Percentiles rank a stretch among this genome's conserved stretches.
Conservation (phyloP, 2,888 invertebrate genomes). For the Eristalinus sepulchralis region DNA sequence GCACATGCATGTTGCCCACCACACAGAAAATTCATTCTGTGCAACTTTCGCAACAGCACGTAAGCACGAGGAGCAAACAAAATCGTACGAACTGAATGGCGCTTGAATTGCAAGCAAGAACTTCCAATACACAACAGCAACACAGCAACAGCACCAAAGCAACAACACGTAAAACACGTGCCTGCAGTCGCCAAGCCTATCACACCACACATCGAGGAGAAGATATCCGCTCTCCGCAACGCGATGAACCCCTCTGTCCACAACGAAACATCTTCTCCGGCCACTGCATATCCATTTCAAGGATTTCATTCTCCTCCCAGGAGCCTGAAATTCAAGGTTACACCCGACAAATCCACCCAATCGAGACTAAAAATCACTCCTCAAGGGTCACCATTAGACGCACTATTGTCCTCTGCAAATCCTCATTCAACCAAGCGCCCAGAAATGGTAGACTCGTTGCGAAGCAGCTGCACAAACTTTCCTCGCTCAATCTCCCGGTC, state of each 20-base stretch:
- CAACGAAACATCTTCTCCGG: background rate
- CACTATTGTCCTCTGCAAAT: slow-evolving; percentile 81
- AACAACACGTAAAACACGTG: background rate
- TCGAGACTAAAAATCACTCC: slow-evolving; percentile 59
- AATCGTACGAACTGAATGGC: background rate
- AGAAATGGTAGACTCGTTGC: slow-evolving; percentile 75
- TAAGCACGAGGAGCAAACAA: background rate
- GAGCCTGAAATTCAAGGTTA: slow-evolving; percentile 69
- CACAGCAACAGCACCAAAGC: background rate
- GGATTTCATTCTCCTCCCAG: slow-evolving; percentile 59
- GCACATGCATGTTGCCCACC: background rate
- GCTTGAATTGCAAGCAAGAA: background rate
- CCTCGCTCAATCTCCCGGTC: slow-evolving; percentile 58
- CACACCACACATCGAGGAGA: background rate
- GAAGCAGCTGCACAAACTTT: slow-evolving; percentile 73
- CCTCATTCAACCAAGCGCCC: slow-evolving; percentile 80
- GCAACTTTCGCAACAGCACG: background rate
- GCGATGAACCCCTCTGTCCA: background rate
- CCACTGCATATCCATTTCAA: slow-evolving; percentile 47
- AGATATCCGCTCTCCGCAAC: slow-evolving; percentile 13
- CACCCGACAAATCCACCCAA: slow-evolving; percentile 61
- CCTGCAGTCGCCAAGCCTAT: background rate
- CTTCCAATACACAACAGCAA: background rate
- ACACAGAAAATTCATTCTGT: background rate
- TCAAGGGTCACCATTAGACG: slow-evolving; percentile 77